phyloP scores from a whole-genome alignment of 2,888 invertebrate species.

The Deilephila elpenor region DNA sequence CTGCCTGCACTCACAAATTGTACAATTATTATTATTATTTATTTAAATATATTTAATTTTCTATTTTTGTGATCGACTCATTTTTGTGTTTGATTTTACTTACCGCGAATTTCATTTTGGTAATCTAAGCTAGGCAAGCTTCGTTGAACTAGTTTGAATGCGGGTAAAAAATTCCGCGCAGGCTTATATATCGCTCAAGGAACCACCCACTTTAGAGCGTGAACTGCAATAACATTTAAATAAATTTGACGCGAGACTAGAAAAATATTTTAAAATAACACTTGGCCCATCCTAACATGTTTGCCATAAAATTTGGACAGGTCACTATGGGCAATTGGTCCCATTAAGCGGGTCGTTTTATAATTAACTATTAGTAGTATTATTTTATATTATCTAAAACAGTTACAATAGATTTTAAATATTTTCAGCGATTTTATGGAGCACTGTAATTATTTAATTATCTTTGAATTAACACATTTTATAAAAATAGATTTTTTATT shows the following conservation, averaged over 20 bases:
- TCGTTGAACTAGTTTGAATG: conserved; percentile 79
- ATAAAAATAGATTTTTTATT: neutral
- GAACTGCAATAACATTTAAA: conserved; percentile 78
- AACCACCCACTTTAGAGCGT: conserved; percentile 72
- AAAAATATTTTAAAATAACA: conserved; percentile 57
- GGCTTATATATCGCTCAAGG: conserved; percentile 73
- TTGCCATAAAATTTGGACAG: conserved; percentile 44
- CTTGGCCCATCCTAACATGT: conserved; percentile 50
- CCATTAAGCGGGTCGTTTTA: neutral
- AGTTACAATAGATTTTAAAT: too few relatives aligned
- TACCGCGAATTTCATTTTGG: conserved; percentile 72
- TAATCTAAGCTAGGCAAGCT: conserved; percentile 60
- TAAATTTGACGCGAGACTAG: conserved; percentile 63
- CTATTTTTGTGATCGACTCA: conserved; percentile 31
- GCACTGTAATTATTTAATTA: too few relatives aligned
- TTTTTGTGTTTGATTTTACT: conserved; percentile 51
- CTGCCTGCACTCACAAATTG: conserved; percentile 49
- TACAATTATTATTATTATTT: conserved; percentile 17
- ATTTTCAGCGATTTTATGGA: neutral
- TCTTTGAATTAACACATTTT: neutral
- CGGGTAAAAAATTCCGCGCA: conserved; percentile 71
- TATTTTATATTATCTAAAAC: too few relatives aligned
- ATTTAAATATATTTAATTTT: conserved; percentile 27
- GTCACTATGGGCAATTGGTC: conserved; percentile 39
- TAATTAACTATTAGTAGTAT: neutral